phyloP scores from a whole-genome alignment of 2,888 invertebrate species.

The Hemaris fuciformis region DNA sequence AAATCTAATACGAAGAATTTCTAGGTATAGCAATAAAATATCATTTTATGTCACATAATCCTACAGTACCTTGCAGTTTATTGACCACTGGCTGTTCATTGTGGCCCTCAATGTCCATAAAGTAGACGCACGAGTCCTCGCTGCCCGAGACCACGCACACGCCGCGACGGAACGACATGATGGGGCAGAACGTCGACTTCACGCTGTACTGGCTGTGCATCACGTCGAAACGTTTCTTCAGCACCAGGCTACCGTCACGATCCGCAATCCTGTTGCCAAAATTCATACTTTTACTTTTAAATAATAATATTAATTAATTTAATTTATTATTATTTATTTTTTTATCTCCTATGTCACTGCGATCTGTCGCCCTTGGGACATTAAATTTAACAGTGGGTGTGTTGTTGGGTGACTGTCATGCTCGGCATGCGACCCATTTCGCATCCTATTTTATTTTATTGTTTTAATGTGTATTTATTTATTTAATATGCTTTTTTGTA shows the following conservation, averaged over 20 bases:
- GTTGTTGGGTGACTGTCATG: too few relatives aligned
- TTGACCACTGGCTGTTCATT: slow-evolving; percentile 80
- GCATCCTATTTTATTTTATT: too few relatives aligned
- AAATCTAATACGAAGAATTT: too few relatives aligned
- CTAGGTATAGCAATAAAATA: too few relatives aligned
- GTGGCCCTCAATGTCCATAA: slow-evolving; percentile 86
- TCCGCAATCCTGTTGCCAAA: slow-evolving; percentile 78
- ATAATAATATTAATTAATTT: neutral
- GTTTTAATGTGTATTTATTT: too few relatives aligned
- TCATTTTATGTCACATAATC: neutral
- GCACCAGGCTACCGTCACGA: slow-evolving; percentile 84
- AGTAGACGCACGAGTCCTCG: slow-evolving; percentile 90
- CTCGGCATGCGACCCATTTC: too few relatives aligned
- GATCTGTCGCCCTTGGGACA: too few relatives aligned
- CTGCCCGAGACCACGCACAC: slow-evolving; percentile 90
- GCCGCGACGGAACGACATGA: slow-evolving; percentile 91
- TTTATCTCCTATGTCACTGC: too few relatives aligned
- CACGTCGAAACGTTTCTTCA: slow-evolving; percentile 85
- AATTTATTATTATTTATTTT: too few relatives aligned
- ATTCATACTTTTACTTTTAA: too few relatives aligned
- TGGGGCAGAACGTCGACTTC: slow-evolving; percentile 91
- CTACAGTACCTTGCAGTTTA: slow-evolving; percentile 75
- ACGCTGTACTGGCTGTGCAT: slow-evolving; percentile 82
- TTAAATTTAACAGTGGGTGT: too few relatives aligned
- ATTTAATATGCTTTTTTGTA: too few relatives aligned